Evolutionary conservation across 2,113 vertebrate genomes (phyloP), one percentile per base, ranked within the genome.

Genomic region (Zosterops borbonicus): DNA sequence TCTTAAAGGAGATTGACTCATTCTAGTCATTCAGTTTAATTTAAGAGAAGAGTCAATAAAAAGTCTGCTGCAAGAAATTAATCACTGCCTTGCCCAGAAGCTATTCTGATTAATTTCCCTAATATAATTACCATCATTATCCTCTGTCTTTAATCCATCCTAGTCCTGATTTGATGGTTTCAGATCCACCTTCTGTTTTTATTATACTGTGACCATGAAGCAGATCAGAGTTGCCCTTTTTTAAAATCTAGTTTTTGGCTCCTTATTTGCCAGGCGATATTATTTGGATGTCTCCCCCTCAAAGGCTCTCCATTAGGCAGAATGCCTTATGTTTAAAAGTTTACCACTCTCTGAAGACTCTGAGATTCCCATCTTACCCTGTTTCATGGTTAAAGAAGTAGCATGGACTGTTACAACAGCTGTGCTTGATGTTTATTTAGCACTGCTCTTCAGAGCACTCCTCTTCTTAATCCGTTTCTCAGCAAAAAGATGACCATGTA

Each of bases 81-180:
- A 90, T 81, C 81, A 84, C 85, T 88, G 87, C 79, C 91, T 91
- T 91, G 83, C 81, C 90, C 71, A 71, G 92, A 65, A 92, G 94
- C 68, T 90, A 55, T 94, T 96, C 70, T 94, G 89, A 95, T 91
- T 94, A 90, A 87, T 95, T 94, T 90, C 67, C 64, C 47, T 80
- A 77, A 79, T 63, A 86, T 76, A 93, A 96, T 75, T 94, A 18
- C 56, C 12, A 5, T 86, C 46, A 87, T 89, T 94, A 83, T 79
- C 41, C 49, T 75, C 52, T 55, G 67, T n/a, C 74, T 97, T 91
- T 94, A 90, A 93, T 86, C 60, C 7, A 1, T 88, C 33, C 41
- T 83, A 15, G 12, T 60, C 44, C 25, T 92, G 86, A 31, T 89
- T 79, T 0, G 4, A 46, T 83, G 33, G 25, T 58, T 95, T 95